Percentiles rank a stretch among this genome's conserved stretches.
phyloP scores from a whole-genome alignment of 37 sponge, comb jelly and placozoan species.

The Halichondria panicea region DNA sequence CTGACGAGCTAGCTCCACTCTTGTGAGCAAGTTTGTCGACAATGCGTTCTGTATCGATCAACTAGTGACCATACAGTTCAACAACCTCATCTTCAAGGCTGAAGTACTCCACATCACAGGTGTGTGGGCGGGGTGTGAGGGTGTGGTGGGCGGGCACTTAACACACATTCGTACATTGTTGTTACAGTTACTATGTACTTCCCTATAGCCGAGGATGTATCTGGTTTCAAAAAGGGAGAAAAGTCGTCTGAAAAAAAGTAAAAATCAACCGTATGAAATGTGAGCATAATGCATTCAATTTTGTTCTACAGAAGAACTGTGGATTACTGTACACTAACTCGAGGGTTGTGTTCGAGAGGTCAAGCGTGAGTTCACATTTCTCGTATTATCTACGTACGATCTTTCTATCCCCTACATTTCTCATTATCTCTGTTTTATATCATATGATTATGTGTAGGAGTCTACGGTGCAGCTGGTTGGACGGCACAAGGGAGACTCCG shows the following conservation, averaged over 20 bases:
- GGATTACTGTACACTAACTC: constrained; percentile 50
- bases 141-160: too few species aligned
- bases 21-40: constrained; percentile 20
- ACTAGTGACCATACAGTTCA: background rate
- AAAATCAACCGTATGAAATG: too few species aligned
- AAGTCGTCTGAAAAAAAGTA: too few species aligned
- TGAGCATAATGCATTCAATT: too few species aligned
- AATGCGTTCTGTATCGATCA: constrained; percentile 54
- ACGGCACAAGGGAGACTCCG: constrained; percentile 48
- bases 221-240: background rate
- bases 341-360: constrained; percentile 62
- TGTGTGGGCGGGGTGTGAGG: too few species aligned
- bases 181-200: background rate
- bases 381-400: background rate
- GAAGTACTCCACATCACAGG: constrained; percentile 37
- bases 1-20: constrained; percentile 53
- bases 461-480: constrained; percentile 74
- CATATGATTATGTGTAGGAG: constrained; percentile 42
- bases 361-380: constrained; percentile 25
- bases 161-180: background rate
- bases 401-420: background rate
- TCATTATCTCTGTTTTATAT: background rate
- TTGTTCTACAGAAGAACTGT: constrained; percentile 13
- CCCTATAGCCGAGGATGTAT: background rate
- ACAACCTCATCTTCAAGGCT: constrained; percentile 6